These are phyloP conservation scores for Stenopsyche tienmushanensis DNA, from an alignment of 1,140 invertebrate species.

Conservation along the genomic window DNA sequence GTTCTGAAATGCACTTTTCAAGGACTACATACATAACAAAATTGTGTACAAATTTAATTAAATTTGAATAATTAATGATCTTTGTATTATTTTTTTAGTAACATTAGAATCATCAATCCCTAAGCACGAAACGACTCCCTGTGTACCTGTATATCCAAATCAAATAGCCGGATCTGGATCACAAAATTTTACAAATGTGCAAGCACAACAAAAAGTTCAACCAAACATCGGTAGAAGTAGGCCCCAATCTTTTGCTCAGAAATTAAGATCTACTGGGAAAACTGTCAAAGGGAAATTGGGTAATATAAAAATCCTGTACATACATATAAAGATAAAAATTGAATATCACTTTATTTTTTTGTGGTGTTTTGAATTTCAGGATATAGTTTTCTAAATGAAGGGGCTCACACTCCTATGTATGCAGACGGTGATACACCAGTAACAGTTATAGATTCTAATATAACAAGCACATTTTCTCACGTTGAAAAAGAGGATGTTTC, in stretches of 20 bases:
- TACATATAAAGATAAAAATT: too few species aligned
- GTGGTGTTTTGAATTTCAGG: slow-evolving; percentile 44
- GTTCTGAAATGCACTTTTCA: too few species aligned
- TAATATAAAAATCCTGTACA: slow-evolving; percentile 36
- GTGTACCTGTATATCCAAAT: slow-evolving; percentile 18
- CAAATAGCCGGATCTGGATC: slow-evolving; percentile 45
- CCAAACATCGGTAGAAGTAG: slow-evolving; percentile 66
- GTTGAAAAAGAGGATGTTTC: slow-evolving; percentile 34
- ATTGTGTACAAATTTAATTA: too few species aligned
- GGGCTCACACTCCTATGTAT: slow-evolving; percentile 70
- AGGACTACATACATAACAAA: too few species aligned
- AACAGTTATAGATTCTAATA: slow-evolving; percentile 34
- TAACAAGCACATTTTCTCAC: slow-evolving; percentile 30
- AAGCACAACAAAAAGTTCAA: slow-evolving; percentile 55
- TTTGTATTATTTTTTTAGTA: slow-evolving; percentile 1
- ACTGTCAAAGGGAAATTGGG: slow-evolving; percentile 70
- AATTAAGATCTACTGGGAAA: slow-evolving; percentile 78
- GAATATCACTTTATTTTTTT: background rate
- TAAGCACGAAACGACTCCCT: slow-evolving; percentile 21
- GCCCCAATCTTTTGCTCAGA: slow-evolving; percentile 85
- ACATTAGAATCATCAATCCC: background rate
- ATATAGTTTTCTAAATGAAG: slow-evolving; percentile 70
- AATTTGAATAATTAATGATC: background rate
- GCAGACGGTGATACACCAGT: slow-evolving; percentile 44
- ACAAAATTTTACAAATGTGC: slow-evolving; percentile 26